Evolutionary conservation across 2,113 vertebrate genomes (phyloP).

Genomic region (Burhinus oedicnemus): DNA sequence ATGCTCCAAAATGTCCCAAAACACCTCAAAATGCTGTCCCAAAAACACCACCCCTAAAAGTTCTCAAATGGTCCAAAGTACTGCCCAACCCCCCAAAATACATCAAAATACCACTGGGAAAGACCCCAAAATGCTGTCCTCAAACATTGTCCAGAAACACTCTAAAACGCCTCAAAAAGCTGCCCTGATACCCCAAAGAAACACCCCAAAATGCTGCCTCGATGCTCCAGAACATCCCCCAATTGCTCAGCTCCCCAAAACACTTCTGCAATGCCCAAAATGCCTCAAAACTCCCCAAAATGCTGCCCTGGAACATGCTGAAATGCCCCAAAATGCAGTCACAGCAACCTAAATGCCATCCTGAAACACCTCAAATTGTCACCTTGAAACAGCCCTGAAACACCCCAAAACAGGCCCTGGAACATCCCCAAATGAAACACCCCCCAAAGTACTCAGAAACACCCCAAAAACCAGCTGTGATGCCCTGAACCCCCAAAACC

Average conservation of each 20-base stretch:
- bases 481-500: too few species aligned
- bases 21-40: neutral
- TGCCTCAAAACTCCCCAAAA: neutral
- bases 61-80: neutral
- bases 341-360: neutral
- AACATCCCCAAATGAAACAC: neutral
- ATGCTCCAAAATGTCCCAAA: neutral
- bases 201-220: rapidly evolving
- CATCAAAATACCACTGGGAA: neutral
- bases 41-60: neutral
- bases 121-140: neutral
- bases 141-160: neutral
- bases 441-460: neutral
- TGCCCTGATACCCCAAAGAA: neutral
- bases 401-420: neutral
- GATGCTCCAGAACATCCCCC: neutral
- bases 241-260: neutral
- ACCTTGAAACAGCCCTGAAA: neutral
- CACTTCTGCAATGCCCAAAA: neutral
- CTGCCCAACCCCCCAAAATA: neutral
- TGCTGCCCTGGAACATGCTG: neutral
- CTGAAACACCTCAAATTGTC: neutral
- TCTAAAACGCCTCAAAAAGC: neutral
- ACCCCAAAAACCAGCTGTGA: neutral
- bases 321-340: neutral